Percentiles rank a stretch among this genome's conserved stretches.
Evolutionary conservation across 1,140 invertebrate species (phyloP).

Genomic region (Procambarus clarkii): DNA sequence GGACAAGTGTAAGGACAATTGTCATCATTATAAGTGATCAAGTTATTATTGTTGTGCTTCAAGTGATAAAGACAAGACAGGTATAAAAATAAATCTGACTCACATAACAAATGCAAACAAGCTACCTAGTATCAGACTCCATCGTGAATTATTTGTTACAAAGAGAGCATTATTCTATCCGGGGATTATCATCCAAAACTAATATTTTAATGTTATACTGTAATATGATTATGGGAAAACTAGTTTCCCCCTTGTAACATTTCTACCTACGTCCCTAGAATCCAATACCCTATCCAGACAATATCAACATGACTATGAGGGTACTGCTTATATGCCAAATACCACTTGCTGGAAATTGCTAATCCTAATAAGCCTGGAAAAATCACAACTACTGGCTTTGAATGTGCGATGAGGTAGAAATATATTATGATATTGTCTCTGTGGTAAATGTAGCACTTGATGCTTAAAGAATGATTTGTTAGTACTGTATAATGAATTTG

Average conservation of each 20-base stretch:
- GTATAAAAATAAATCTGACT: slow-evolving; percentile 56
- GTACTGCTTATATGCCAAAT: slow-evolving; percentile 11
- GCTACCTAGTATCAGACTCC: not conserved
- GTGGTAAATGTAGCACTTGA: not conserved
- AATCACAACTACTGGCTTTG: not conserved
- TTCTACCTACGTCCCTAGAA: not conserved
- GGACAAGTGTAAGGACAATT: slow-evolving; percentile 36
- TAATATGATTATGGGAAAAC: not conserved
- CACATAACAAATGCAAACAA: slow-evolving; percentile 40
- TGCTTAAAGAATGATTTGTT: not conserved
- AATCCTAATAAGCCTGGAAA: slow-evolving; percentile 7
- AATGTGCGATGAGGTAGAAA: slow-evolving; percentile 38
- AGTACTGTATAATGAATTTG: not conserved
- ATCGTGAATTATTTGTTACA: not conserved
- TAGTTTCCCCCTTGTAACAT: not conserved
- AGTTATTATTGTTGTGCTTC: slow-evolving; percentile 16
- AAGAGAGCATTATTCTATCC: not conserved
- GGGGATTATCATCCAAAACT: not conserved
- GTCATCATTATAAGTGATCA: slow-evolving; percentile 29
- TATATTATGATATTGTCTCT: not conserved
- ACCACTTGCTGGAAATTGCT: not conserved
- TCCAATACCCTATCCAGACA: not conserved
- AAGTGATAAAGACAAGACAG: not conserved
- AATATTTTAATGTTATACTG: not conserved
- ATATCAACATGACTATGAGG: not conserved